These are phyloP conservation scores for Notoglanidium macrostoma DNA, from an alignment of 2,797 vertebrate species.

Conservation along the genomic window DNA sequence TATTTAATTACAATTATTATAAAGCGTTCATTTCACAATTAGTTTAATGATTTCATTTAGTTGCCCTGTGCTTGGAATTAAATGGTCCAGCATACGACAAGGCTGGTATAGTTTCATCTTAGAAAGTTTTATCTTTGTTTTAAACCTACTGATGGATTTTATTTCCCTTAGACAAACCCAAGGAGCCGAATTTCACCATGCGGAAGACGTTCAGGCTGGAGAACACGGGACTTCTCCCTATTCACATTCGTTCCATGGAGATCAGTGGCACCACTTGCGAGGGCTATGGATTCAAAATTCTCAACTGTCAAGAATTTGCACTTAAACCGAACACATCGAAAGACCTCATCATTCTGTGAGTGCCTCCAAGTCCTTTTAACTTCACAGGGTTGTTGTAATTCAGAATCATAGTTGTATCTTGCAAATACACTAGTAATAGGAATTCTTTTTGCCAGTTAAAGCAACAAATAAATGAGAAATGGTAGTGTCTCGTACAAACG, in stretches of 20 bases:
- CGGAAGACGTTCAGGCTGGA: conserved; percentile 92
- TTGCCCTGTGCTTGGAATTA: neutral
- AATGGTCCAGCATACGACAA: neutral
- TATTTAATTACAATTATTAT: neutral
- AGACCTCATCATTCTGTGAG: conserved; percentile 96
- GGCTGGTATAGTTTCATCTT: neutral
- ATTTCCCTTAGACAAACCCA: conserved; percentile 75
- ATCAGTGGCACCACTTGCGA: conserved; percentile 93
- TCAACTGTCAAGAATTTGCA: conserved; percentile 94
- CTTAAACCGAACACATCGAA: conserved; percentile 92
- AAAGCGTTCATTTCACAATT: neutral
- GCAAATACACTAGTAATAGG: neutral
- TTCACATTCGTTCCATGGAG: conserved; percentile 85
- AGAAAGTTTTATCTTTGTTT: neutral
- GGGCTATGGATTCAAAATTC: conserved; percentile 97
- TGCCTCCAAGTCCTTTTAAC: conserved; percentile 45
- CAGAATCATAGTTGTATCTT: neutral
- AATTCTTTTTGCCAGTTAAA: neutral
- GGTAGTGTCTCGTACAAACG: neutral
- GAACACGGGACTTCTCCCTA: conserved; percentile 90
- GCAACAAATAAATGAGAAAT: neutral
- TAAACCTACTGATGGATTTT: neutral
- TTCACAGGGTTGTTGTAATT: neutral
- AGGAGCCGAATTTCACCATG: conserved; percentile 92
- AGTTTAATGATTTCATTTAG: no score